phyloP scores from a whole-genome alignment of 2,797 vertebrate species.

The Acrossocheilus fasciatus region DNA sequence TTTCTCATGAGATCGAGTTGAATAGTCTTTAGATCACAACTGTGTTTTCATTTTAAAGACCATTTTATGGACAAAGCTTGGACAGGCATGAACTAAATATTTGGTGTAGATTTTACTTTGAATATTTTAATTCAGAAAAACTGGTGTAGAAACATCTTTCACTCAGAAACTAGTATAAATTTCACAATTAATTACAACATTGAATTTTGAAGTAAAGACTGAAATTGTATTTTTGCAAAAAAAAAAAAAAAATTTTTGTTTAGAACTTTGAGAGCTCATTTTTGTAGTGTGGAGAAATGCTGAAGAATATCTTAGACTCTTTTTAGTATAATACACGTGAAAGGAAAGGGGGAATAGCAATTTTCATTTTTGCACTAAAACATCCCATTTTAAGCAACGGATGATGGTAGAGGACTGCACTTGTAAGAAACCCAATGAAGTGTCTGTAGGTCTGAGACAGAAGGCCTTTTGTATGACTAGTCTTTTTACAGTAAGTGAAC shows the following conservation, averaged over 20 bases:
- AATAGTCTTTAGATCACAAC: not conserved
- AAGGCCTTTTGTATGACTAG: slow-evolving; percentile 20
- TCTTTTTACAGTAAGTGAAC: slow-evolving; percentile 19
- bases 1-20: not conserved
- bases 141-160: no score
- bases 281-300: not conserved
- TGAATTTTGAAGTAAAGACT: not conserved
- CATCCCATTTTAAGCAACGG: not conserved
- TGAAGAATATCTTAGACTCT: not conserved
- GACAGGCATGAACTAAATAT: no score
- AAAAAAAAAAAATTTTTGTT: no score
- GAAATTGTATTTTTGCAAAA: no score
- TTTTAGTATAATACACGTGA: not conserved
- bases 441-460: not conserved
- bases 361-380: not conserved
- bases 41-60: not conserved
- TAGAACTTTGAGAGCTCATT: not conserved
- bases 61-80: not conserved
- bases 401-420: not conserved
- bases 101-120: no score
- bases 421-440: not conserved
- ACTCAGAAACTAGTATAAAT: no score
- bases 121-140: no score
- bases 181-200: no score
- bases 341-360: not conserved